Percentiles rank a stretch among this genome's conserved stretches.
These are phyloP conservation scores for Tetragonisca angustula DNA, from an alignment of 2,888 invertebrate genomes.

Conservation along the genomic window DNA sequence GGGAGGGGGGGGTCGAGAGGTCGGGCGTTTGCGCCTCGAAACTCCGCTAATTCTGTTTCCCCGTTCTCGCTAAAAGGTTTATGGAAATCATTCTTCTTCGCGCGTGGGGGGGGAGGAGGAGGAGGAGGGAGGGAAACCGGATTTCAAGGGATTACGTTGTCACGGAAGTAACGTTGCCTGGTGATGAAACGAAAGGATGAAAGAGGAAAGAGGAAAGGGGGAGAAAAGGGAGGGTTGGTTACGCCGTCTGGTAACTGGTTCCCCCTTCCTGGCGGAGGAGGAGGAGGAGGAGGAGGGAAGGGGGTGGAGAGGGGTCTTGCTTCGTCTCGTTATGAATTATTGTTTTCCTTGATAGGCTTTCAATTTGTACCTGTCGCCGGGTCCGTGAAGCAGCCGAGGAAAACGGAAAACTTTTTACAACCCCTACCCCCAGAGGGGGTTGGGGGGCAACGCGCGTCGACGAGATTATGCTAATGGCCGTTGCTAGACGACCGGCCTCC, in stretches of 20 bases:
- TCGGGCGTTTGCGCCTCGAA: constrained; percentile 42
- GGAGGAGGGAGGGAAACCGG: constrained; percentile 45
- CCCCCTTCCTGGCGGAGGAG: too few species aligned
- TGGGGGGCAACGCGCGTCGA: constrained; percentile 24
- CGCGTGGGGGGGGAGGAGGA: background rate
- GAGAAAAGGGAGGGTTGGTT: background rate
- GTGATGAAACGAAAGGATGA: constrained; percentile 14
- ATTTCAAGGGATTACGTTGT: constrained; percentile 68
- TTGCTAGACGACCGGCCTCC: constrained; percentile 6
- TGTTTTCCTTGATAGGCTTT: constrained; percentile 46
- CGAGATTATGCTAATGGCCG: constrained; percentile 57
- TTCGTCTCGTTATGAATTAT: constrained; percentile 53
- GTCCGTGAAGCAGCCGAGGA: too few species aligned
- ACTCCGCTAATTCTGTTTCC: constrained; percentile 62
- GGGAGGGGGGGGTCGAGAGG: too few species aligned
- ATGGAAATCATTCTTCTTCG: constrained; percentile 69
- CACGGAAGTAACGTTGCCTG: constrained; percentile 59
- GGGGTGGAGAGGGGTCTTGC: constrained; percentile 12
- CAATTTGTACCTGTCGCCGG: constrained; percentile 43
- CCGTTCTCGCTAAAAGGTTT: constrained; percentile 70
- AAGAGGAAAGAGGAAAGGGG: background rate
- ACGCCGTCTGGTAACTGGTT: too few species aligned
- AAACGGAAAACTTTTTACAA: constrained; percentile 36
- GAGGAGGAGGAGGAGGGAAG: too few species aligned
- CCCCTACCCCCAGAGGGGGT: too few species aligned